These are phyloP conservation scores for Plusia festucae DNA, from an alignment of 2,888 invertebrate species.

Conservation along the genomic window DNA sequence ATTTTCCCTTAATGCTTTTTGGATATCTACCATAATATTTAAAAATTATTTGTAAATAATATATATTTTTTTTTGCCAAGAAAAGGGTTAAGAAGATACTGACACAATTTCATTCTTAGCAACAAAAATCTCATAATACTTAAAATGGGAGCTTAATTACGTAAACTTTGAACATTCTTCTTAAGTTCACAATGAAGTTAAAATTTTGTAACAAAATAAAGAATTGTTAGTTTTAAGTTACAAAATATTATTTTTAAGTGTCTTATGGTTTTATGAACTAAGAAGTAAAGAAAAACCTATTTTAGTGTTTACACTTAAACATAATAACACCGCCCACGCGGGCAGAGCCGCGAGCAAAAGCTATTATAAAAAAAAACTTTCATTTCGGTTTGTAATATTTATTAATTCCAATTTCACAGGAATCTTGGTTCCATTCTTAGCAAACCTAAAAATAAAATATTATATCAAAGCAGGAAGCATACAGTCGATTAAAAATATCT, in stretches of 20 bases:
- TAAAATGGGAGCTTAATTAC: constrained; percentile 34
- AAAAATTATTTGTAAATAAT: neutral
- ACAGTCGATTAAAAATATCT: no score
- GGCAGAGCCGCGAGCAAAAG: no score
- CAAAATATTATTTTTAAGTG: neutral
- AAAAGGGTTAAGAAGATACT: neutral
- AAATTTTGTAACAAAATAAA: constrained; percentile 21
- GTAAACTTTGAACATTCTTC: constrained; percentile 37
- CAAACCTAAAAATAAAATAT: no score
- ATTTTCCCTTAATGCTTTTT: neutral
- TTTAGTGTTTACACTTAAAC: no score
- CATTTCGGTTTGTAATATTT: no score
- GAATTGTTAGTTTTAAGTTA: neutral
- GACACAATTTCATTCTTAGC: constrained; percentile 26
- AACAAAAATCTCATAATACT: constrained; percentile 32
- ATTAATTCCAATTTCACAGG: no score
- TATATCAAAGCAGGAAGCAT: no score
- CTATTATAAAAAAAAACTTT: no score
- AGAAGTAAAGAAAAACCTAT: no score
- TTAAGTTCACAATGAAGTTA: constrained; percentile 38
- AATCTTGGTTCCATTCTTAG: no score
- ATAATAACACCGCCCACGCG: no score
- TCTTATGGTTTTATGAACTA: neutral
- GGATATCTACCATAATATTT: neutral
- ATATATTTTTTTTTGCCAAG: neutral